Conservation (phyloP, 2,113 vertebrate genomes). For the Gnathonemus echidnorhynchus region DNA sequence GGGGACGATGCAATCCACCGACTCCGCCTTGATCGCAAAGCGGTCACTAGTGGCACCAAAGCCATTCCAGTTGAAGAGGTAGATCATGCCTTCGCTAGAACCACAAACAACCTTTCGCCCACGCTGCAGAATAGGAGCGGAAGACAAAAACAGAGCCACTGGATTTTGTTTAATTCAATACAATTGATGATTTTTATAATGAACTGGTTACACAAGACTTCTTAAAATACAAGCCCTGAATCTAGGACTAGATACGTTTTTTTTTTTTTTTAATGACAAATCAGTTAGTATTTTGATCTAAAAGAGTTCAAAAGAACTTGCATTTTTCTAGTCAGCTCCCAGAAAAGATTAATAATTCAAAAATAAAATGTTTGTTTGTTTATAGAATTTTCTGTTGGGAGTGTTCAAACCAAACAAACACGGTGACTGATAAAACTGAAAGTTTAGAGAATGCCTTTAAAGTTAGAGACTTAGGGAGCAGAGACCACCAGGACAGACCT, state of each 20-base stretch:
- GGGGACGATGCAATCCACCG: constrained; percentile 79
- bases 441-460: not conserved
- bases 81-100: constrained; percentile 84
- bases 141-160: not conserved
- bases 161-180: not conserved
- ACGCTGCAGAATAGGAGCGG: constrained; percentile 42
- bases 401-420: not conserved
- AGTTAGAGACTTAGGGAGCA: not conserved
- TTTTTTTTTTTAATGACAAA: not conserved
- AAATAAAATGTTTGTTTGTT: not conserved
- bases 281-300: not conserved
- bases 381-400: not conserved
- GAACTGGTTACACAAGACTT: not conserved
- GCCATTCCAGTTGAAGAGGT: constrained; percentile 95
- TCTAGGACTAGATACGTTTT: not conserved
- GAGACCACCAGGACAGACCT: constrained; percentile 51
- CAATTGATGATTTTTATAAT: not conserved
- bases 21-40: constrained; percentile 78
- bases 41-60: constrained; percentile 92
- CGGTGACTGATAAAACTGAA: not conserved
- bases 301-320: not conserved
- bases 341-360: not conserved
- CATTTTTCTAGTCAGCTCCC: not conserved
- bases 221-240: not conserved
- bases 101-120: constrained; percentile 86